Evolutionary conservation across 30 jellyfish, hydroid and myxozoan genomes (phyloP), one percentile per base, ranked within the genome.

Genomic region (Aurelia aurita): DNA sequence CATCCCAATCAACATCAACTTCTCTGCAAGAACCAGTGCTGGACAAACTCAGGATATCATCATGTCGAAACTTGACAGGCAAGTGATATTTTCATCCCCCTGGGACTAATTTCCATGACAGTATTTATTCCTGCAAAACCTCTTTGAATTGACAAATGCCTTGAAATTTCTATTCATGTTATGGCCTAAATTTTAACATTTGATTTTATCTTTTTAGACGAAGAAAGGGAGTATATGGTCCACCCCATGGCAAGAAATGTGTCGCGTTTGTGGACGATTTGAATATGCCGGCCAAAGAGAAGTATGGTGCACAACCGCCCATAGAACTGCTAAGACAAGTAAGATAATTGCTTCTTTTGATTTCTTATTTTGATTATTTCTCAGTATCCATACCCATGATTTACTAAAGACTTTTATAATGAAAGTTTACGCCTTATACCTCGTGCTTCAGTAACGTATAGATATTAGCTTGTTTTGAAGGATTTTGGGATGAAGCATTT

Each of bases 231-330:
- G 99, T 95, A 11, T 95, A 58, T 47, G 99, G 99, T 5, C 99
- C 99, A 11, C 99, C 99, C 23, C 99, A 96, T 58, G 99, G 99
- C n/a, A 95, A 95, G 77, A 95, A 85, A 60, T 95, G 99, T 74
- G 89, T 95, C 39, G 94, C 91, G 10, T 95, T 95, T 80, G 97
- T 95, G 22, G 99, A 95, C 57, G 99, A 95, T 64, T 62, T 95
- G 31, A 95, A 95, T 58, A 95, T 95, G 99, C 99, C 99, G 3
- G 99, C 99, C 53, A 95, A 95, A 85, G 99, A 95, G 61, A 95
- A 95, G 64, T 95, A 95, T 53, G 99, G 99, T 6, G 99, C 99
- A 2, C 99, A 95, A 55, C 99, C 99, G 31, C 99, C 99, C 3
- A 89, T 95, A 35, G 99, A 95, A 69, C 76, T 95, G 9, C 82